Conservation (phyloP, 1,140 invertebrate genomes). For the Drosophila lowei region DNA sequence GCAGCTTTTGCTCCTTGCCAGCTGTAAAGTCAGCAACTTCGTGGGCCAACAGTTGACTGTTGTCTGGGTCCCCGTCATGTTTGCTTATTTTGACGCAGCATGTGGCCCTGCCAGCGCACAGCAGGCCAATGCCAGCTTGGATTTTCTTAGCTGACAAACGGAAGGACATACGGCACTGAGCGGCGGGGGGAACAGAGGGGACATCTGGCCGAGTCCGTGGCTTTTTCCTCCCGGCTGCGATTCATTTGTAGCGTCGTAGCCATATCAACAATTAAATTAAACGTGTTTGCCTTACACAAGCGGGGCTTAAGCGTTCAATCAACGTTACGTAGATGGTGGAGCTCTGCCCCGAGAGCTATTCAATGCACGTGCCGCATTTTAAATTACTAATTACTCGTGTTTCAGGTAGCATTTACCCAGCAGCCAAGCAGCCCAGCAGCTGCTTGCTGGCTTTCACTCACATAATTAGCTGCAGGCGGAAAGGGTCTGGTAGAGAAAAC, state of each 20-base stretch:
- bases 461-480: conserved; percentile 54
- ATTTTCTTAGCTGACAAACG: conserved; percentile 69
- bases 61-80: conserved; percentile 65
- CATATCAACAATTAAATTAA: conserved; percentile 81
- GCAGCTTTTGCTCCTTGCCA: conserved; percentile 4
- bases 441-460: conserved; percentile 25
- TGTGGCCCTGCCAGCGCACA: conserved; percentile 65
- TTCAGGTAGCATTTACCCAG: conserved; percentile 50
- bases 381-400: conserved; percentile 77
- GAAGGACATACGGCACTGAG: conserved; percentile 4
- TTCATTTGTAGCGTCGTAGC: conserved; percentile 72
- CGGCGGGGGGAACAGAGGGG: not conserved
- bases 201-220: conserved; percentile 29
- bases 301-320: conserved; percentile 72
- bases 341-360: conserved; percentile 34
- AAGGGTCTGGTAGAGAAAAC: conserved; percentile 3
- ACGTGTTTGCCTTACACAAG: conserved; percentile 75
- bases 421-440: not conserved
- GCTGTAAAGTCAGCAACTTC: conserved; percentile 78
- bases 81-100: conserved; percentile 79
- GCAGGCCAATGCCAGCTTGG: conserved; percentile 73
- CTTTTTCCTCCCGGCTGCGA: conserved; percentile 25
- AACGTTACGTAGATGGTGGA: conserved; percentile 34
- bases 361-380: conserved; percentile 74
- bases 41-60: conserved; percentile 27